These are phyloP conservation scores for Chloropsis hardwickii DNA, from an alignment of 2,113 vertebrate genomes.

Conservation along the genomic window DNA sequence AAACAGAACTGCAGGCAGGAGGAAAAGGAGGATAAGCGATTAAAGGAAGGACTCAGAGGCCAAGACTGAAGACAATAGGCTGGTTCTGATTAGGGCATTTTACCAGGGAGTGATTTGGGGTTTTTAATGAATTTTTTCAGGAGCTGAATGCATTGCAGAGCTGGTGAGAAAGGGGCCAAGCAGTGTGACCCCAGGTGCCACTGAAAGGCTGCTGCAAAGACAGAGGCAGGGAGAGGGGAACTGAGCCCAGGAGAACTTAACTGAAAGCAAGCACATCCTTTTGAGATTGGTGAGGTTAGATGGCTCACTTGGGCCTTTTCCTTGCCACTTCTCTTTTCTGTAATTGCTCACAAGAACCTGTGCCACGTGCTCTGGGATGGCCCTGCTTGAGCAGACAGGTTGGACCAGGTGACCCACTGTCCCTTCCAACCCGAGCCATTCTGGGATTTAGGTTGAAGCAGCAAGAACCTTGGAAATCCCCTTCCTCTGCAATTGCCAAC, in stretches of 20 bases:
- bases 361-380: background rate
- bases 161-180: background rate
- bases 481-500: background rate
- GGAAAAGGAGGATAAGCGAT: slow-evolving; percentile 38
- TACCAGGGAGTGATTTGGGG: background rate
- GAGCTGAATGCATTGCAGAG: background rate
- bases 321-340: accelerated
- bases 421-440: background rate
- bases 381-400: background rate
- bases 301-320: background rate
- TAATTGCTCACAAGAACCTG: background rate
- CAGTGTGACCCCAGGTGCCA: background rate
- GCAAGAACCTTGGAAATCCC: background rate
- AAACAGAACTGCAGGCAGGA: background rate
- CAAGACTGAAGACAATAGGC: background rate
- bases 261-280: background rate
- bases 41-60: slow-evolving; percentile 10
- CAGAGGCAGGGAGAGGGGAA: background rate
- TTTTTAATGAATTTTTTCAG: background rate
- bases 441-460: background rate
- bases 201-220: background rate
- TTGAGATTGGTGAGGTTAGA: background rate
- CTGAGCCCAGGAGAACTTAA: background rate
- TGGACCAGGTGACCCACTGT: background rate
- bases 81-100: background rate